phyloP scores from a whole-genome alignment of 2,888 invertebrate genomes.

The Schrankia costaestrigalis region DNA sequence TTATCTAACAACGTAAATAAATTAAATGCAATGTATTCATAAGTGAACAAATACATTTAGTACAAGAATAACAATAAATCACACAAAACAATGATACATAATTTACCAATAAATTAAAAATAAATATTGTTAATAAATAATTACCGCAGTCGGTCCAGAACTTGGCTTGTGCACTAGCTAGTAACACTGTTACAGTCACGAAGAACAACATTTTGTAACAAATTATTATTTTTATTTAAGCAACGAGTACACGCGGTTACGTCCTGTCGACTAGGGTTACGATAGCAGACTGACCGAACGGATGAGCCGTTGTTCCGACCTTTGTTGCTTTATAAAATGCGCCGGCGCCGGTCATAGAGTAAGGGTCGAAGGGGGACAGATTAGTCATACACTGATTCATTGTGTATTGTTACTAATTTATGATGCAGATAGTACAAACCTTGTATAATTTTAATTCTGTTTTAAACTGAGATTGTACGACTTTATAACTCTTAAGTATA shows the following conservation, averaged over 20 bases:
- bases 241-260: constrained; percentile 69
- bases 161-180: constrained; percentile 65
- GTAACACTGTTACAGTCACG: constrained; percentile 48
- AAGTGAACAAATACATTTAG: too few species aligned
- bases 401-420: too few species aligned
- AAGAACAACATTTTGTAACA: constrained; percentile 58
- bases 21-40: too few species aligned
- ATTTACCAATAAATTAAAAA: constrained; percentile 24
- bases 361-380: constrained; percentile 18
- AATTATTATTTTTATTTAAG: too few species aligned
- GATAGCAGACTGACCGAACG: constrained; percentile 50
- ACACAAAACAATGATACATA: constrained; percentile 14
- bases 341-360: constrained; percentile 65
- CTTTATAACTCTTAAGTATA: too few species aligned
- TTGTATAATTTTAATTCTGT: too few species aligned
- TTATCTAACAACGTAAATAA: too few species aligned
- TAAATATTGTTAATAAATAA: constrained; percentile 14
- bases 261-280: constrained; percentile 65
- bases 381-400: constrained; percentile 8
- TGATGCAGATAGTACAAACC: too few species aligned
- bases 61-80: not conserved
- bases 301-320: constrained; percentile 57
- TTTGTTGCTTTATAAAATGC: constrained; percentile 67
- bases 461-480: too few species aligned
- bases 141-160: constrained; percentile 73